Evolutionary conservation across 1,140 invertebrate species (phyloP).

Genomic region (Danaus plexippus): DNA sequence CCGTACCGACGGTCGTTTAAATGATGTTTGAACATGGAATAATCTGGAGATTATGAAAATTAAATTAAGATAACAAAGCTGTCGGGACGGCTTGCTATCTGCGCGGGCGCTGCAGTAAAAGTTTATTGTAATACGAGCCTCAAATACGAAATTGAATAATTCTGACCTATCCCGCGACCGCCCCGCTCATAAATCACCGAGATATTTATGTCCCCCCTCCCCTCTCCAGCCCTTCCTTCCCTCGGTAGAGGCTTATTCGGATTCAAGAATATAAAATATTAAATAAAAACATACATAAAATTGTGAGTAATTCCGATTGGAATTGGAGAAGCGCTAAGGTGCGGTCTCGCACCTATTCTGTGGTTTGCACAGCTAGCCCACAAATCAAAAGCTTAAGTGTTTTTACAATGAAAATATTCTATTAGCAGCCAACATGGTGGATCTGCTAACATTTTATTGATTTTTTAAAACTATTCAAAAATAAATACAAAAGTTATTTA

Average conservation of each 20-base stretch:
- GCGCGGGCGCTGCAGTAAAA: constrained; percentile 63
- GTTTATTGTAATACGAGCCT: constrained; percentile 68
- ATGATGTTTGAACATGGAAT: constrained; percentile 36
- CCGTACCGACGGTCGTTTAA: constrained; percentile 18
- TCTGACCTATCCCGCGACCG: constrained; percentile 71
- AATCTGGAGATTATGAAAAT: constrained; percentile 46
- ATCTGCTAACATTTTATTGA: no score
- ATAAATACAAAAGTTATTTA: no score
- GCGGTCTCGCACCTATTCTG: constrained; percentile 53
- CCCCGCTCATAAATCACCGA: constrained; percentile 67
- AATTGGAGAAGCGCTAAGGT: constrained; percentile 47
- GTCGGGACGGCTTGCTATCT: constrained; percentile 50
- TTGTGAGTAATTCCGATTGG: constrained; percentile 64
- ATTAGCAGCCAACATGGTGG: constrained; percentile 1
- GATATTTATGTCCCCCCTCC: constrained; percentile 69
- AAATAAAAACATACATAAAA: constrained; percentile 69
- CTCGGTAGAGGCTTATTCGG: constrained; percentile 44
- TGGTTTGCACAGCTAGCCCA: constrained; percentile 44
- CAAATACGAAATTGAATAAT: constrained; percentile 72
- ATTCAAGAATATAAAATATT: constrained; percentile 63
- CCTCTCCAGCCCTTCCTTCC: constrained; percentile 27
- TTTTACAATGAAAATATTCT: constrained; percentile 33
- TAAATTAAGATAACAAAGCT: constrained; percentile 54
- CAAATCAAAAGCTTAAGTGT: constrained; percentile 38
- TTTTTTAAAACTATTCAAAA: no score